Percentiles rank a stretch among this genome's conserved stretches.
These are phyloP conservation scores for Anastatus disparis DNA, from an alignment of 1,140 invertebrate species.

Conservation along the genomic window DNA sequence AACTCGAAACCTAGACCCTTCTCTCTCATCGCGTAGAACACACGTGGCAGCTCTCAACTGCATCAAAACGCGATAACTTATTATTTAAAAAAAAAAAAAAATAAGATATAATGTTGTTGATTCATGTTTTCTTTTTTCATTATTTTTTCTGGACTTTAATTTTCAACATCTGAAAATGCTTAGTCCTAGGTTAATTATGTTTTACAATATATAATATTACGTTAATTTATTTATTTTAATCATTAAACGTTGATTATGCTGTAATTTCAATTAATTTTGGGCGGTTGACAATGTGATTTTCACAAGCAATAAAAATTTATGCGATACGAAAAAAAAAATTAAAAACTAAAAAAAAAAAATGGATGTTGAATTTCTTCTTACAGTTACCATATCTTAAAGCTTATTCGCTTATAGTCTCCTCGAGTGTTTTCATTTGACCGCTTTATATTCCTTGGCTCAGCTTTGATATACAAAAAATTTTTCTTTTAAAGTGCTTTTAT, in stretches of 20 bases:
- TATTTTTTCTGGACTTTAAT: too few species aligned
- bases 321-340: neutral
- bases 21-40: conserved; percentile 71
- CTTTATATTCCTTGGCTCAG: conserved; percentile 21
- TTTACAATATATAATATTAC: conserved; percentile 10
- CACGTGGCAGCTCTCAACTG: conserved; percentile 65
- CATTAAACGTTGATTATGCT: conserved; percentile 12
- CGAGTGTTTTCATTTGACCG: conserved; percentile 26
- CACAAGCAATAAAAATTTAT: conserved; percentile 20
- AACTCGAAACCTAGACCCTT: conserved; percentile 74
- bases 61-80: conserved; percentile 41
- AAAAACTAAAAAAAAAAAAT: too few species aligned
- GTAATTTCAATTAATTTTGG: conserved; percentile 19
- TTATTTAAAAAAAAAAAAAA: conserved; percentile 25
- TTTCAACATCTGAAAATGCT: neutral
- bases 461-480: conserved; percentile 9
- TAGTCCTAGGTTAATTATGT: neutral
- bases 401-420: conserved; percentile 26
- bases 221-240: conserved; percentile 28
- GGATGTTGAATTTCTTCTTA: conserved; percentile 18
- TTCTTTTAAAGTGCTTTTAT: conserved; percentile 17
- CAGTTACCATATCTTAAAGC: conserved; percentile 7
- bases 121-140: too few species aligned
- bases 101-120: neutral
- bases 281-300: conserved; percentile 20